A percentile compares a stretch with the other conserved stretches of the same genome.
Evolutionary conservation across 2,888 invertebrate genomes (phyloP).

Genomic region (Argyresthia goedartella): DNA sequence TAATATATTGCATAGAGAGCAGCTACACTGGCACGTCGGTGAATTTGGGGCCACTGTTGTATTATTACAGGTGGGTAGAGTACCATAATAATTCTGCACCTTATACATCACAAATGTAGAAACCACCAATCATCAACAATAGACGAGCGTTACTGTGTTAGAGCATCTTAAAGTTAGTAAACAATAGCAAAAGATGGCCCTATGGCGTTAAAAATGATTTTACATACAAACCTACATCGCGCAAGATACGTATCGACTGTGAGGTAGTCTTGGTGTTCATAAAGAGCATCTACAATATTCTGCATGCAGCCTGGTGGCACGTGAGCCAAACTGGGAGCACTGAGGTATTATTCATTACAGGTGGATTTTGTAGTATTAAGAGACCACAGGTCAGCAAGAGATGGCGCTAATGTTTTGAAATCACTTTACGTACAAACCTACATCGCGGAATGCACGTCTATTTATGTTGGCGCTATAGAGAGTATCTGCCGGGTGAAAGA

Average conservation of each 20-base stretch:
- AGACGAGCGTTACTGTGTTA: no score
- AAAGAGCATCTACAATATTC: constrained; percentile 89
- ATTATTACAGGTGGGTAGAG: constrained; percentile 81
- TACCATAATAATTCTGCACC: no score
- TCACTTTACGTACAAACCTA: no score
- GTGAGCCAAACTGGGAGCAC: constrained; percentile 93
- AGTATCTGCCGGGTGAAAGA: no score
- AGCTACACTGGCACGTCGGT: constrained; percentile 92
- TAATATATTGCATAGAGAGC: constrained; percentile 93
- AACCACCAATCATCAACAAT: no score
- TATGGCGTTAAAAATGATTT: no score
- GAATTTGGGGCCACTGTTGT: constrained; percentile 92
- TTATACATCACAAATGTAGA: no score
- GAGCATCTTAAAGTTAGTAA: not conserved
- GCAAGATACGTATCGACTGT: constrained; percentile 95
- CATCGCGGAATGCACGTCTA: no score
- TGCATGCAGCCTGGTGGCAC: constrained; percentile 91
- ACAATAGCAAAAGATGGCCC: not conserved
- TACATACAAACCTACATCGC: not conserved
- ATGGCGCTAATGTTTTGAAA: no score
- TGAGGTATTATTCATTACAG: constrained; percentile 92
- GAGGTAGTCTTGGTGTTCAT: constrained; percentile 96
- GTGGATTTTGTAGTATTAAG: constrained; percentile 27
- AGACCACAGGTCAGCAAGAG: no score
- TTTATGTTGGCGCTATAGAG: no score